These are phyloP conservation scores for Zosterops hypoxanthus DNA, from an alignment of 2,113 vertebrate species.

Conservation along the genomic window DNA sequence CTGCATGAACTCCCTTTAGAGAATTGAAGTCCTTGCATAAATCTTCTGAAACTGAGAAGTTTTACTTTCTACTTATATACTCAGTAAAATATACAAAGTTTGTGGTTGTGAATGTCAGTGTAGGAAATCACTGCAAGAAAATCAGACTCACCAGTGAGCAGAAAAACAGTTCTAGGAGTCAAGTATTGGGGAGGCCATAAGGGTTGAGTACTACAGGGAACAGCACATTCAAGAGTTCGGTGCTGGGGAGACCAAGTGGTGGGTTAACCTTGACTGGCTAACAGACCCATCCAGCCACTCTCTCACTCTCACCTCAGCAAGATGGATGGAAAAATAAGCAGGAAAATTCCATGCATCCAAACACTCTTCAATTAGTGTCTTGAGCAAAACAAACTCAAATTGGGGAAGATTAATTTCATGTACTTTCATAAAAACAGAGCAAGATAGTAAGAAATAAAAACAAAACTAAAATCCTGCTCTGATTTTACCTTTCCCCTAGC, in stretches of 20 bases:
- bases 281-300: not conserved
- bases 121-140: not conserved
- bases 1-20: not conserved
- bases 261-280: not conserved
- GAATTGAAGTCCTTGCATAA: not conserved
- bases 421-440: not conserved
- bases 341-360: not conserved
- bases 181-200: not conserved
- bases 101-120: not conserved
- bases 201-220: not conserved
- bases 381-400: not conserved
- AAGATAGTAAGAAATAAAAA: not conserved
- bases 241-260: not conserved
- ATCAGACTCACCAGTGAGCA: not conserved
- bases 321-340: not conserved
- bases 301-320: not conserved
- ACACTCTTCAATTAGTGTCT: not conserved
- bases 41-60: not conserved
- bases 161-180: not conserved
- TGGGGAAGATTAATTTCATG: not conserved
- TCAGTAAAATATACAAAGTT: rapidly evolving
- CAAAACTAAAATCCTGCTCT: not conserved
- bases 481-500: not conserved
- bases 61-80: not conserved
- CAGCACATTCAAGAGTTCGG: rapidly evolving